Percentiles rank a stretch among this genome's conserved stretches.
These are phyloP conservation scores for Plotosus lineatus DNA, from an alignment of 2,113 vertebrate species.

Conservation along the genomic window DNA sequence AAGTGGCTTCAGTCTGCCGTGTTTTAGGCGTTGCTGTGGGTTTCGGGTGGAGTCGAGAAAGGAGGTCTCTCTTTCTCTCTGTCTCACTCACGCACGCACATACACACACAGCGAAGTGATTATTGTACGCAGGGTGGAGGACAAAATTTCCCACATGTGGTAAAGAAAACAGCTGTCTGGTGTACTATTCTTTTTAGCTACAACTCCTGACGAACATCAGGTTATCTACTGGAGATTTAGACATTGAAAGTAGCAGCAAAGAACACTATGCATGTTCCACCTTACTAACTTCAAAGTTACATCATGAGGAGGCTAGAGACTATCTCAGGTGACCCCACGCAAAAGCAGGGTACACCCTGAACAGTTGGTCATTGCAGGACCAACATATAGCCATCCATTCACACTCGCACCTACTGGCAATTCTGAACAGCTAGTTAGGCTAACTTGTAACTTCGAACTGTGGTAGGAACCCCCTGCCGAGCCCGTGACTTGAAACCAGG, in stretches of 20 bases:
- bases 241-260: background rate
- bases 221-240: background rate
- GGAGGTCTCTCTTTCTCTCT: background rate
- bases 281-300: too few relatives aligned
- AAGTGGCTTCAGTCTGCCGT: background rate
- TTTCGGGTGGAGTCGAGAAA: background rate
- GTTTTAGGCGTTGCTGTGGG: background rate
- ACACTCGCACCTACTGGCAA: too few relatives aligned
- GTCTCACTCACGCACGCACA: background rate
- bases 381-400: too few relatives aligned
- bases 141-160: slow-evolving; percentile 42
- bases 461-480: too few relatives aligned
- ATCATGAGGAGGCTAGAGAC: too few relatives aligned
- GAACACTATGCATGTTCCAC: too few relatives aligned
- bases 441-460: too few relatives aligned
- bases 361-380: too few relatives aligned
- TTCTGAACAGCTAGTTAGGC: too few relatives aligned
- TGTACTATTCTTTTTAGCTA: slow-evolving; percentile 29
- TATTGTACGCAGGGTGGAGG: slow-evolving; percentile 45
- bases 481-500: too few relatives aligned
- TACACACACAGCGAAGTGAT: background rate
- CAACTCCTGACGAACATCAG: background rate
- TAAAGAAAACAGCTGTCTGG: slow-evolving; percentile 24
- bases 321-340: too few relatives aligned
- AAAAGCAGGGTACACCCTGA: too few relatives aligned